Evolutionary conservation across 1,140 invertebrate genomes (phyloP), one percentile per base, ranked within the genome.

Genomic region (Heliconius hewitsoni): DNA sequence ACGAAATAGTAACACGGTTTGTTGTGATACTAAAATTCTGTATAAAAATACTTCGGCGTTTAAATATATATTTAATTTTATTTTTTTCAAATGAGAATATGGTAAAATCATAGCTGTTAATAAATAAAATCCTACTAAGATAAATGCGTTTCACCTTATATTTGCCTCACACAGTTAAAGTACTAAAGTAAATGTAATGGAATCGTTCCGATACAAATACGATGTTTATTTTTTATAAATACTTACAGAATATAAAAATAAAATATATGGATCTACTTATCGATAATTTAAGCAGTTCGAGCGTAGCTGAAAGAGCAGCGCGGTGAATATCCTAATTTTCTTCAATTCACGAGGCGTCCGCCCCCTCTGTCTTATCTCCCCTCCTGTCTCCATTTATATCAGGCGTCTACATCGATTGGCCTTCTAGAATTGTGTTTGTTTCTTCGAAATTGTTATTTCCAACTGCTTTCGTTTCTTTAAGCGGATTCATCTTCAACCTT

Each of bases 401-500:
- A 82, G 89, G 83, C 86, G 86, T 86, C 87, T 89, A 89, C 87
- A 87, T 83, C 82, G 88, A 89, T 89, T 90, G 86, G 84, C 85
- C 80, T 89, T 89, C 89, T 90, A 89, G 90, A 87, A 90, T 92
- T 94, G 92, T 92, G 89, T 91, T 93, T 93, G 89, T 93, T 93
- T 93, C 90, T 90, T 88, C 88, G 80, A 91, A 93, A 92, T 93
- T 93, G 90, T 93, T 93, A 93, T 94, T 93, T 94, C 91, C 91
- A 90, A 77, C 79, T 89, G 87, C 85, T 92, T 93, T 91, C 89
- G 89, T 93, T 89, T 84, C 85, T 87, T 85, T 91, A 93, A 92
- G 87, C 89, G 90, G 89, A 92, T 93, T 92, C 86, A 83, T 89
- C 87, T 89, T 81, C 83, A 82, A 84, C 85, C 83, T 92, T 92